Evolutionary conservation across 2,113 vertebrate genomes (phyloP).

Genomic region (Forbesichthys papilliferus): DNA sequence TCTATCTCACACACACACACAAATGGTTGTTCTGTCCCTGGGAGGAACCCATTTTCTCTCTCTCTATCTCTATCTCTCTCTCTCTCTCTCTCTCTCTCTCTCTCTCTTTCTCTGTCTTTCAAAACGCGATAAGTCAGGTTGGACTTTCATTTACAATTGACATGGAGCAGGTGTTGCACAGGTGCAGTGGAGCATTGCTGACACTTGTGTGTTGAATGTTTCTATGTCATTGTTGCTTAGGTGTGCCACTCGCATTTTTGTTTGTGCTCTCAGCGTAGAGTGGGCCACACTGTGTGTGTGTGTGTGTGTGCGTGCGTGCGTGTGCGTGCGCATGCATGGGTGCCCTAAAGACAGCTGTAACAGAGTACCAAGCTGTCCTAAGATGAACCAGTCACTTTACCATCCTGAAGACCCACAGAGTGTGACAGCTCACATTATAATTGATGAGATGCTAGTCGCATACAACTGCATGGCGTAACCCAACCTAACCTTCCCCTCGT

Average conservation of each 20-base stretch:
- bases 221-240: not conserved
- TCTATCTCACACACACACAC: not conserved
- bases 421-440: conserved; percentile 67
- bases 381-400: conserved; percentile 56
- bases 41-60: not conserved
- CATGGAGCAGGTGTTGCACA: conserved; percentile 21
- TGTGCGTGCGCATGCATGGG: not conserved
- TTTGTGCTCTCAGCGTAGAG: not conserved
- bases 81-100: not conserved
- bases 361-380: conserved; percentile 44
- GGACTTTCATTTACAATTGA: conserved; percentile 52
- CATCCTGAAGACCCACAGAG: conserved; percentile 45
- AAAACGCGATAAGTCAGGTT: conserved; percentile 15
- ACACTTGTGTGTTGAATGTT: not conserved
- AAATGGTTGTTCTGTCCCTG: conserved; percentile 20
- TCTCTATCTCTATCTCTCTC: not conserved
- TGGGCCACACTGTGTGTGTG: not conserved
- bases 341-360: conserved; percentile 18
- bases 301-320: conserved; percentile 6
- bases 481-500: conserved; percentile 42
- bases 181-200: conserved; percentile 45
- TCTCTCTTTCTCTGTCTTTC: not conserved
- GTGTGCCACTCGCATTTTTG: not conserved
- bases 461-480: conserved; percentile 8
- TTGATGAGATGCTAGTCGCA: conserved; percentile 56